phyloP scores from a whole-genome alignment of 2,888 invertebrate genomes.

The Chymomyza procnemis region DNA sequence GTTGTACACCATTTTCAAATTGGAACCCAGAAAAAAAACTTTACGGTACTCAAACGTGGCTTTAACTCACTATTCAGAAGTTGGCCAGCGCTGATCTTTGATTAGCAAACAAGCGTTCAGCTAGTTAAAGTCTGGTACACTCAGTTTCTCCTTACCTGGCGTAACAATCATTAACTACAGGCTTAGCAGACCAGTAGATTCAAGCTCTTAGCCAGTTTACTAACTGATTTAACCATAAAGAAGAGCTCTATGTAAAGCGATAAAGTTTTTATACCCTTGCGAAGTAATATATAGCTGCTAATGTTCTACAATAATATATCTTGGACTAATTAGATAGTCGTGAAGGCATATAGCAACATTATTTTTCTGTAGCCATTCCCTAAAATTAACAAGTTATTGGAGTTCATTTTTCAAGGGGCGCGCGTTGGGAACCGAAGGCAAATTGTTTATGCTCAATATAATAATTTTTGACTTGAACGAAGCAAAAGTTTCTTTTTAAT shows the following conservation, averaged over 20 bases:
- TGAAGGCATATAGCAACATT: not conserved
- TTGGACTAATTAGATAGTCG: not conserved
- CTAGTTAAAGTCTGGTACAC: not conserved
- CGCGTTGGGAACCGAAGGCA: no score
- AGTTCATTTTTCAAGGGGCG: not conserved
- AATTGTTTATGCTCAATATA: no score
- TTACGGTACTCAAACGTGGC: slow-evolving; percentile 60
- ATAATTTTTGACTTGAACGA: no score
- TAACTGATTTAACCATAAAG: not conserved
- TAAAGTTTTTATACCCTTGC: not conserved
- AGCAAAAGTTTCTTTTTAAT: no score
- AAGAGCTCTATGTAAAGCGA: not conserved
- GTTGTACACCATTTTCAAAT: not conserved
- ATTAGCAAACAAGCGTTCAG: slow-evolving; percentile 55
- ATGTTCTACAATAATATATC: not conserved
- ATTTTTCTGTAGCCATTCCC: not conserved
- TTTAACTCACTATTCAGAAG: slow-evolving; percentile 29
- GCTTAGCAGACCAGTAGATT: not conserved
- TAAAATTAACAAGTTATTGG: not conserved
- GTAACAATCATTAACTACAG: not conserved
- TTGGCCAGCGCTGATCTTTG: slow-evolving; percentile 48
- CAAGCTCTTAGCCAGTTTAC: not conserved
- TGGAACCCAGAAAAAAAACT: slow-evolving; percentile 56
- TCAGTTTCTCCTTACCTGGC: not conserved
- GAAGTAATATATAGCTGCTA: not conserved